These are phyloP conservation scores for Calliopum simillimum DNA, from an alignment of 2,888 invertebrate genomes.

Conservation along the genomic window DNA sequence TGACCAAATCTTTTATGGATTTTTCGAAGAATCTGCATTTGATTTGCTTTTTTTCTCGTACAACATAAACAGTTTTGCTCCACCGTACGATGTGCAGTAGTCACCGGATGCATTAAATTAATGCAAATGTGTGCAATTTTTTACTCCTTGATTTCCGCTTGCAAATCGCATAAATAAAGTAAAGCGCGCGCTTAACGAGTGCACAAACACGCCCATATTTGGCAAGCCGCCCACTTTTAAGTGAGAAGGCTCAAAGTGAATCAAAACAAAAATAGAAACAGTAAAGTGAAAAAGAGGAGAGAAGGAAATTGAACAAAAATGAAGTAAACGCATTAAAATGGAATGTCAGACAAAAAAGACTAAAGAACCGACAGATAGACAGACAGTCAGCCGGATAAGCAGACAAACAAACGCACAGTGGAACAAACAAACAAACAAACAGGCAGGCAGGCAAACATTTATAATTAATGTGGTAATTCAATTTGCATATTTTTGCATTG, in stretches of 20 bases:
- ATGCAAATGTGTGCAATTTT: slow-evolving; percentile 10
- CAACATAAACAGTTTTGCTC: background rate
- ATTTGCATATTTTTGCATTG: slow-evolving; percentile 25
- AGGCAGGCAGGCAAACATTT: background rate
- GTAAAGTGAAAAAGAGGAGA: background rate
- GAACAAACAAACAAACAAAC: background rate
- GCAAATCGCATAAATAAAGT: background rate
- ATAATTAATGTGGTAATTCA: slow-evolving; percentile 25
- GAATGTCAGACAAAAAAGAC: background rate
- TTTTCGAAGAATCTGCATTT: too few species aligned
- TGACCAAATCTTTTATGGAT: too few species aligned
- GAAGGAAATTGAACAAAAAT: too few species aligned
- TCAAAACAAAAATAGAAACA: too few species aligned
- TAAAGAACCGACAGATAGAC: background rate
- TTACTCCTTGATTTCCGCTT: background rate
- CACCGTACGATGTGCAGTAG: background rate
- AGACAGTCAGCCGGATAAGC: too few species aligned
- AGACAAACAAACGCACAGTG: background rate
- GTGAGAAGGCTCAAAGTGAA: too few species aligned
- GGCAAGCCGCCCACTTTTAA: slow-evolving; percentile 23
- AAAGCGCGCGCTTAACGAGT: background rate
- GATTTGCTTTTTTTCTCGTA: background rate
- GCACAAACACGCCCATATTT: slow-evolving; percentile 21
- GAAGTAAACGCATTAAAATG: too few species aligned
- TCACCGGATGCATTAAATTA: slow-evolving; percentile 16